These are phyloP conservation scores for Siniperca undulata DNA, from an alignment of 2,797 vertebrate species.

Conservation along the genomic window DNA sequence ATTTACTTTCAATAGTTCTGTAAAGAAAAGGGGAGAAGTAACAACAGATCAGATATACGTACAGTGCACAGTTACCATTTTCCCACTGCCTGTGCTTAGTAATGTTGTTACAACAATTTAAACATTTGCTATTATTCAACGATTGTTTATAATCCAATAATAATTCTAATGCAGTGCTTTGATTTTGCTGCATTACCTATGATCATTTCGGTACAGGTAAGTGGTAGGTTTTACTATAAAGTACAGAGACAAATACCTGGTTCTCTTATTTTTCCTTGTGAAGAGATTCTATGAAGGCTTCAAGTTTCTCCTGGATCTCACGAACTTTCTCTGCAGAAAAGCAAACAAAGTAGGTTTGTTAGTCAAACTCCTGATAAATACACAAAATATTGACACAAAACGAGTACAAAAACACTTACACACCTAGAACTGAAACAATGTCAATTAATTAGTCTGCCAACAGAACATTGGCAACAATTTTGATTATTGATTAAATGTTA, in stretches of 20 bases:
- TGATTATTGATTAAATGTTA: no score
- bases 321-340: conserved; percentile 94
- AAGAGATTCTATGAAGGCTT: conserved; percentile 99
- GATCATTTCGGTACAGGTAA: neutral
- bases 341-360: conserved; percentile 23
- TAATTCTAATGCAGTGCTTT: neutral
- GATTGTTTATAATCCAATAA: neutral
- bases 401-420: neutral
- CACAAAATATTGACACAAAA: neutral
- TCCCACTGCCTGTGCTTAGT: neutral
- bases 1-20: conserved; percentile 56
- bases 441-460: neutral
- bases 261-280: conserved; percentile 94
- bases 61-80: neutral
- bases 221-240: neutral
- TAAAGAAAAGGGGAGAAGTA: conserved; percentile 17
- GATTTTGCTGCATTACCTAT: neutral
- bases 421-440: neutral
- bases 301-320: conserved; percentile 99
- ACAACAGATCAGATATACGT: neutral
- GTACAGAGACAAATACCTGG: conserved; percentile 66
- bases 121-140: neutral
- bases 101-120: neutral
- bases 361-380: neutral
- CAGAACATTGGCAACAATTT: neutral